Evolutionary conservation across 2,888 invertebrate species (phyloP).

Genomic region (Lasius platythorax): DNA sequence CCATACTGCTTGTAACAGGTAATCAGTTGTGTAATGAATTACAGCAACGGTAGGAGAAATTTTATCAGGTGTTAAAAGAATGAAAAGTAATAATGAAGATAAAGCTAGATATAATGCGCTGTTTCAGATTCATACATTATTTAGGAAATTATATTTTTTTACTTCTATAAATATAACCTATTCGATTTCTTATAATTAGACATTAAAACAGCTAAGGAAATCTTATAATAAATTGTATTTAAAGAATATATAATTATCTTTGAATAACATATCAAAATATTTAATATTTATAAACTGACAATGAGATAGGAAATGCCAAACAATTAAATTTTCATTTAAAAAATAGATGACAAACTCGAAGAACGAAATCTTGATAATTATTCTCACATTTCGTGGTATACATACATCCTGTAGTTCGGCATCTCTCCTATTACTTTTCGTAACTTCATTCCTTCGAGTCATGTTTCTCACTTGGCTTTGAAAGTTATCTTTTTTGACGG

Average conservation of each 20-base stretch:
- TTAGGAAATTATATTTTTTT: not conserved
- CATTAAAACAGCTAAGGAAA: too few species aligned
- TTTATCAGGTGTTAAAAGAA: not conserved
- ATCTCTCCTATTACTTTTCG: constrained; percentile 50
- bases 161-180: not conserved
- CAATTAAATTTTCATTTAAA: not conserved
- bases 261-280: not conserved
- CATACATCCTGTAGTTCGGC: not conserved
- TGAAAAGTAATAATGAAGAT: constrained; percentile 23
- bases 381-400: not conserved
- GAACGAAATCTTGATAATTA: not conserved
- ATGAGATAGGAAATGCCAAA: not conserved
- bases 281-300: not conserved
- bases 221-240: not conserved
- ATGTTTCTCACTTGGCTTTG: constrained; percentile 5
- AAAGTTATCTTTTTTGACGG: not conserved
- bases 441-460: constrained; percentile 44
- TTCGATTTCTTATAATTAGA: not conserved
- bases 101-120: not conserved
- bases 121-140: not conserved
- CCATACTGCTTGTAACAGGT: not conserved
- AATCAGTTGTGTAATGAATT: not conserved
- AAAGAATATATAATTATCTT: not conserved
- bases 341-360: not conserved
- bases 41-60: not conserved